A percentile compares a stretch with the other conserved stretches of the same genome.
phyloP scores from a whole-genome alignment of 2,797 vertebrate genomes.

The Geotrypetes seraphini region DNA sequence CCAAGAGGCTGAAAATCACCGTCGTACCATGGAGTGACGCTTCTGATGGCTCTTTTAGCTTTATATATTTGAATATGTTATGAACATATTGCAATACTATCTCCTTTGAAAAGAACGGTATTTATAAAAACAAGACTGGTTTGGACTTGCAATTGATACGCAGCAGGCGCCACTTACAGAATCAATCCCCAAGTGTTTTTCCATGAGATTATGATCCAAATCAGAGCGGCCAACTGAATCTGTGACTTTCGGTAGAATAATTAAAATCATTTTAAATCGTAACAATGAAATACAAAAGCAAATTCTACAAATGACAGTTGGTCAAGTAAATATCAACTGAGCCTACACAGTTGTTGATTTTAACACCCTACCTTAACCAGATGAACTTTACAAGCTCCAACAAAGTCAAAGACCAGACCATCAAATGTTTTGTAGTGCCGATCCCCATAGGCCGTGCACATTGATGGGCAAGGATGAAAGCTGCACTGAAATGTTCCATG shows the following conservation, averaged over 20 bases:
- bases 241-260: neutral
- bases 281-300: neutral
- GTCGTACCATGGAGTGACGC: too few relatives aligned
- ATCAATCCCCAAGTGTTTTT: too few relatives aligned
- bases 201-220: neutral
- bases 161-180: too few relatives aligned
- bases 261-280: neutral
- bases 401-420: slow-evolving; percentile 82
- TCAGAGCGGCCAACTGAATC: neutral
- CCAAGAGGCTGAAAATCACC: too few relatives aligned
- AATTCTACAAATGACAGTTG: too few relatives aligned
- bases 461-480: slow-evolving; percentile 80
- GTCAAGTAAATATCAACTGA: too few relatives aligned
- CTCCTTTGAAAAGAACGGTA: too few relatives aligned
- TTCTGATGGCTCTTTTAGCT: too few relatives aligned
- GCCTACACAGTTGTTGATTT: neutral
- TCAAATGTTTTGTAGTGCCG: slow-evolving; percentile 92
- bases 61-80: too few relatives aligned
- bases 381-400: slow-evolving; percentile 82
- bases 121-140: too few relatives aligned
- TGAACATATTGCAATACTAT: too few relatives aligned
- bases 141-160: too few relatives aligned
- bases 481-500: slow-evolving; percentile 79
- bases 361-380: slow-evolving; percentile 73
- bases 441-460: slow-evolving; percentile 84